Base-by-base conservation (phyloP, 2,113 vertebrate genomes). In the Neotoma lepida region DNA sequence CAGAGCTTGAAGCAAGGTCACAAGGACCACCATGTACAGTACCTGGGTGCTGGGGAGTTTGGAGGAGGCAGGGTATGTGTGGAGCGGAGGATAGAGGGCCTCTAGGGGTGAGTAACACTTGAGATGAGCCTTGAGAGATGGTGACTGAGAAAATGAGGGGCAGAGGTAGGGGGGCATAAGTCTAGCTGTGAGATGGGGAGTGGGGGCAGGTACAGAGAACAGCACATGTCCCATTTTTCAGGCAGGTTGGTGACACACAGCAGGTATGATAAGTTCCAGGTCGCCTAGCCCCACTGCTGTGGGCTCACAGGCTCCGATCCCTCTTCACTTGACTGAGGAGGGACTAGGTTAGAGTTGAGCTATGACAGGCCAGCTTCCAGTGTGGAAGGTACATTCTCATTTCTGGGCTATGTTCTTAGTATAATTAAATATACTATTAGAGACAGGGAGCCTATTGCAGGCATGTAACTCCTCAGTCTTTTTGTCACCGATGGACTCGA, bases 221-320 rank as follows among this genome's bases (percentile, higher is more conserved):
- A 58, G 51, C 49, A 39, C 14, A 22, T 9, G 78, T 9, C 6
- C 64, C n/a, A 13, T 8, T 58, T 76, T 78, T 2, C 44, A 58
- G 84, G 63, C 5, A 2, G 5, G 46, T 2, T 28, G 9, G 33
- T 54, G 68, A 61, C 44, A 44, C 51, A 0, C 3, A 1, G 22
- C 18, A 24, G 8, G 4, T 6, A 6, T 4, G 61, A 0, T 0
- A 20, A 35, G 22, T 74, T 30, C 41, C 35, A 49, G 28, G 70
- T 4, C 0, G 0, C 64, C 39, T 20, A 78, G 51, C 17, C 15
- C 17, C n/a, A 20, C 28, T 2, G 8, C 68, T 30, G 1, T 14
- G 26, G 39, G 66, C 54, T 76, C 30, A 2, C 2, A 9, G 74
- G 46, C 20, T 1, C 2, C 49, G 54, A 2, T 66, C n/a, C 15